Percentiles rank a stretch among this genome's conserved stretches.
These are phyloP conservation scores for Rotaria magnacalcarata DNA, from an alignment of 2,888 invertebrate species.

Conservation along the genomic window DNA sequence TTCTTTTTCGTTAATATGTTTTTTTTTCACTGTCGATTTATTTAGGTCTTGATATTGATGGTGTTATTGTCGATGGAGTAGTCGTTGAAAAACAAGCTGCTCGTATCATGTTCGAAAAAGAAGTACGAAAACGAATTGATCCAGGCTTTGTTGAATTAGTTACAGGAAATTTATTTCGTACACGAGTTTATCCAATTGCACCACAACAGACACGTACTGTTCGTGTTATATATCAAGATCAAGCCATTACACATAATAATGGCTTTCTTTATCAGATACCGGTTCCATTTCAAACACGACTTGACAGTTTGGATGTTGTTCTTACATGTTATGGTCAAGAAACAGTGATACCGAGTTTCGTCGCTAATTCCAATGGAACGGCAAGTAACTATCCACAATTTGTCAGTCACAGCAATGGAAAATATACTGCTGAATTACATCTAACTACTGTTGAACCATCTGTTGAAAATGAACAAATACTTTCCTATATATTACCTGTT, in stretches of 20 bases:
- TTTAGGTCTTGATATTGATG: constrained; percentile 13
- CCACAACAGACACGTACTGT: constrained; percentile 3
- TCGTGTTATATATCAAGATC: constrained; percentile 33
- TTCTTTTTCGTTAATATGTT: not conserved
- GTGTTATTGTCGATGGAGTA: constrained; percentile 5
- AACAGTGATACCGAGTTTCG: not conserved
- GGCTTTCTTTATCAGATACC: not conserved
- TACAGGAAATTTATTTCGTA: constrained; percentile 18
- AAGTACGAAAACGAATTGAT: constrained; percentile 23
- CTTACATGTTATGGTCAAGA: not conserved
- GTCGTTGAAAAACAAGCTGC: constrained; percentile 1
- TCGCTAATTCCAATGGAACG: not conserved
- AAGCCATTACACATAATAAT: not conserved
- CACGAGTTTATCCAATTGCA: not conserved
- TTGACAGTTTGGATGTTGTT: not conserved
- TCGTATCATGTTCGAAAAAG: constrained; percentile 2
- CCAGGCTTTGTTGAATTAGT: constrained; percentile 8
- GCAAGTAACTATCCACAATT: not conserved
- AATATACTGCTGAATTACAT: not conserved
- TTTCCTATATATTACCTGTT: not conserved
- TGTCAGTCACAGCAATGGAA: not conserved
- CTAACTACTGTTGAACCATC: constrained; percentile 11
- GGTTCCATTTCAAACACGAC: not conserved
- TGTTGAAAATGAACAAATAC: not conserved
- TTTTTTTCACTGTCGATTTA: not conserved